These are phyloP conservation scores for Novumbra hubbsi DNA, from an alignment of 2,797 vertebrate species.

Conservation along the genomic window DNA sequence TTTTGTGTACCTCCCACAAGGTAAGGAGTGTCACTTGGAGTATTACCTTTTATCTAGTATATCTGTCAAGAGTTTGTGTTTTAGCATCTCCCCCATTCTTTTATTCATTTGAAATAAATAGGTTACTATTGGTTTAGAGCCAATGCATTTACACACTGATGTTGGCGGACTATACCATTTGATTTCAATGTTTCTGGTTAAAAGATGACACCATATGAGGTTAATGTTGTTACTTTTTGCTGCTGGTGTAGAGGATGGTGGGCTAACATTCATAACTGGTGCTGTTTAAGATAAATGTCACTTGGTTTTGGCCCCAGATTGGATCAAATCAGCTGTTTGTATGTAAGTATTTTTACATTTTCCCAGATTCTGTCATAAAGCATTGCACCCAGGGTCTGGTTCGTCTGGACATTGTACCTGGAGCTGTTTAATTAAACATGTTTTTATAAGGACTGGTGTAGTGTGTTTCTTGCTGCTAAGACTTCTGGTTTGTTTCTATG, in stretches of 20 bases:
- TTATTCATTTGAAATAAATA: background rate
- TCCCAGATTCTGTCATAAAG: constrained; percentile 60
- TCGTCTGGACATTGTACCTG: constrained; percentile 89
- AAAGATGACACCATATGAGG: background rate
- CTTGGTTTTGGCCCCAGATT: background rate
- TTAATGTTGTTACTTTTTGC: background rate
- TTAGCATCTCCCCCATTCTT: background rate
- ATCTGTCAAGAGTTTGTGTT: background rate
- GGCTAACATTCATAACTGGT: background rate
- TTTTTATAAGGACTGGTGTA: constrained; percentile 10
- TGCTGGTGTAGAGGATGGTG: background rate
- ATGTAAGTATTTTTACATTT: constrained; percentile 43
- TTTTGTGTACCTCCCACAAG: background rate
- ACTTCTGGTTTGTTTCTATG: too few species aligned
- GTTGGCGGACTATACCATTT: background rate
- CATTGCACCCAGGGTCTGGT: constrained; percentile 95
- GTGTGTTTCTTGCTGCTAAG: background rate
- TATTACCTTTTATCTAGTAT: background rate
- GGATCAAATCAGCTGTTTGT: constrained; percentile 26
- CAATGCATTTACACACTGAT: background rate
- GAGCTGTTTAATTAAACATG: constrained; percentile 79
- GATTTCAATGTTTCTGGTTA: background rate
- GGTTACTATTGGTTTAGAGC: background rate
- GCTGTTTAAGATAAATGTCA: background rate
- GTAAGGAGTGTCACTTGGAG: background rate